A percentile compares a stretch with the other conserved stretches of the same genome.
phyloP scores from a whole-genome alignment of 2,888 invertebrate genomes.

The Ectropis crepuscularia region DNA sequence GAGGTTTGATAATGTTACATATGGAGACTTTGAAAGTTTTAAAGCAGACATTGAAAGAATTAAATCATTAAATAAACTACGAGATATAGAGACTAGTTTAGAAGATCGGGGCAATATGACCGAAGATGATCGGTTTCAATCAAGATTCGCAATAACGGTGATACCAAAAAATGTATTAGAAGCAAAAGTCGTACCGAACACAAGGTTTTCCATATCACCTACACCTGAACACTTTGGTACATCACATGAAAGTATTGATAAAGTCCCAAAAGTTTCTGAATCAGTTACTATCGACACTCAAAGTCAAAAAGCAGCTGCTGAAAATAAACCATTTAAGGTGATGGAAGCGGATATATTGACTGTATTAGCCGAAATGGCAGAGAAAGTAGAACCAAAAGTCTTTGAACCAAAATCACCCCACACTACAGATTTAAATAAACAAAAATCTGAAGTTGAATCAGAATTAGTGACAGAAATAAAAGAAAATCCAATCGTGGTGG shows the following conservation, averaged over 20 bases:
- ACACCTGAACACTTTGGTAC: constrained; percentile 27
- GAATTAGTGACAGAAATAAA: constrained; percentile 1
- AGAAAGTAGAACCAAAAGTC: constrained; percentile 23
- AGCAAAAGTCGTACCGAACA: constrained; percentile 28
- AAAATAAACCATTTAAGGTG: constrained; percentile 8
- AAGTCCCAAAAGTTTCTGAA: constrained; percentile 12
- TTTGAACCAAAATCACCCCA: constrained; percentile 17
- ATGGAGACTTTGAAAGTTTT: background rate
- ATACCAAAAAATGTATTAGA: constrained; percentile 10
- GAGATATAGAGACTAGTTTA: constrained; percentile 1
- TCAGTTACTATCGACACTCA: constrained; percentile 26
- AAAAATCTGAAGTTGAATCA: constrained; percentile 9
- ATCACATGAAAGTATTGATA: background rate
- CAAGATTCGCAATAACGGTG: constrained; percentile 20
- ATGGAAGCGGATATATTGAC: constrained; percentile 26
- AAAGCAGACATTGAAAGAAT: constrained; percentile 1
- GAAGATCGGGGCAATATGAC: constrained; percentile 14
- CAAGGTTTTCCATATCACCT: constrained; percentile 36
- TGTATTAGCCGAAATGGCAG: constrained; percentile 23
- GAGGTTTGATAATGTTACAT: background rate
- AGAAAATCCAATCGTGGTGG: background rate
- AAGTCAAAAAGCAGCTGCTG: constrained; percentile 14
- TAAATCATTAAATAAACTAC: constrained; percentile 2
- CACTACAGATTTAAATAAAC: constrained; percentile 13
- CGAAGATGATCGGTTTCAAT: constrained; percentile 4